Evolutionary conservation across 1,140 invertebrate species (phyloP), one percentile per base, ranked within the genome.

Genomic region (Xylocopa sonorina): DNA sequence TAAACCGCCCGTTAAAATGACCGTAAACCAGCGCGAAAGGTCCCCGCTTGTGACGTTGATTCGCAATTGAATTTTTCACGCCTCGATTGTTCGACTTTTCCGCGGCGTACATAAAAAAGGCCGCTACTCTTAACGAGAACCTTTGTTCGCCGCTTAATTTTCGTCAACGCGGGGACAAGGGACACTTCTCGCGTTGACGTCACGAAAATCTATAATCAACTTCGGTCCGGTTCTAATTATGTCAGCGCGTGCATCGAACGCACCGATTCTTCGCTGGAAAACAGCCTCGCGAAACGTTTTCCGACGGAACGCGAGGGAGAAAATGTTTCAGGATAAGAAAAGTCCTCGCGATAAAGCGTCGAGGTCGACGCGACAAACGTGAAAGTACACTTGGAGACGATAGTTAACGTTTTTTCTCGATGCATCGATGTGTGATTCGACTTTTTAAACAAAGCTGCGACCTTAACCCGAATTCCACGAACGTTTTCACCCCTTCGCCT

Each of bases 101-200:
- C 57, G 24, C 7, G 27, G 0, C 21, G 50, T 2, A 46, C 38
- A 48, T 68, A 69, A 46, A 77, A 46, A 75, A 38, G 18, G 14
- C 7, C 34, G 27, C 6, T n/a, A 41, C 41, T 41, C 24, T 38
- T 71, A 78, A 78, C 55, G 75, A 71, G 66, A 27, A 50, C 53
- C 55, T 50, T 78, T 73, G 58, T 73, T 69, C 27, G 14, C 55
- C 43, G 32, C 41, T 57, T 60, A 14, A 50, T 77, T 71, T 50
- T 58, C 66, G 18, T n/a, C 41, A n/a, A 41, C n/a, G 16, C 9
- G 2, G 18, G n/a, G 14, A 50, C 38, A 51, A 71, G 51, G 27
- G 34, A 60, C 10, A n/a, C 18, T 18, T 5, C 3, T 10, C 14
- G n/a, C 34, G 2, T 41, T 24, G 32, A 29, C 46, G 43, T 62